Evolutionary conservation across 2,797 vertebrate genomes (phyloP).

Genomic region (Pseudochromis fuscus): DNA sequence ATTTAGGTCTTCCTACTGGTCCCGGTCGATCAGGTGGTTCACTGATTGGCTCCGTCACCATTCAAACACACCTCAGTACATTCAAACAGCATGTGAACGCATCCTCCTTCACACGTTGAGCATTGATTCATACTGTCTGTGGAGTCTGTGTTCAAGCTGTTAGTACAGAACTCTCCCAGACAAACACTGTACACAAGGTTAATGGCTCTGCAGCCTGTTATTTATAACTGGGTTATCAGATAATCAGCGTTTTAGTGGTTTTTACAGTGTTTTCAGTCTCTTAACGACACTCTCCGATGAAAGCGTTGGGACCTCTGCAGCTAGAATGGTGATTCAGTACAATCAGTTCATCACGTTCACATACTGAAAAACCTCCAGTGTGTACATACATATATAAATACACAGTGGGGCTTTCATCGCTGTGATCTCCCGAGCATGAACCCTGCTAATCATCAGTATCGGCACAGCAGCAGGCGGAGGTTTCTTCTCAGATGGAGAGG

Average conservation of each 20-base stretch:
- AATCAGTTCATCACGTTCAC: background rate
- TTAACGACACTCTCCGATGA: background rate
- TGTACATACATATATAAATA: background rate
- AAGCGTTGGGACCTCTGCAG: background rate
- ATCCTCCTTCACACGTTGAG: background rate
- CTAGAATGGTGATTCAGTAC: background rate
- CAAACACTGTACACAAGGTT: background rate
- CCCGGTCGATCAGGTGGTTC: too few relatives aligned
- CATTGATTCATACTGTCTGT: background rate
- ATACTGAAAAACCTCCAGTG: background rate
- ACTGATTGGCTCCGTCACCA: too few relatives aligned
- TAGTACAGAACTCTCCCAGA: background rate
- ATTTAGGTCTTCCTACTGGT: background rate
- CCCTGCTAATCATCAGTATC: constrained; percentile 17
- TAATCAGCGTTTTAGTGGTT: background rate
- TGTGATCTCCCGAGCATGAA: constrained; percentile 10
- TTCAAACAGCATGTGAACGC: background rate
- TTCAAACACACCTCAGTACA: background rate
- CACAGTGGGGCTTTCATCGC: too few relatives aligned
- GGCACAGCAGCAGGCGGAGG: constrained; percentile 19
- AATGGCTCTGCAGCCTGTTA: background rate
- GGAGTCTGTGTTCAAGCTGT: background rate
- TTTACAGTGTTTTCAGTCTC: background rate
- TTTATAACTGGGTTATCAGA: background rate
- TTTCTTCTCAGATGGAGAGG: constrained; percentile 24